These are phyloP conservation scores for Nyctalus aviator DNA, from an alignment of 2,797 vertebrate genomes.

Conservation along the genomic window DNA sequence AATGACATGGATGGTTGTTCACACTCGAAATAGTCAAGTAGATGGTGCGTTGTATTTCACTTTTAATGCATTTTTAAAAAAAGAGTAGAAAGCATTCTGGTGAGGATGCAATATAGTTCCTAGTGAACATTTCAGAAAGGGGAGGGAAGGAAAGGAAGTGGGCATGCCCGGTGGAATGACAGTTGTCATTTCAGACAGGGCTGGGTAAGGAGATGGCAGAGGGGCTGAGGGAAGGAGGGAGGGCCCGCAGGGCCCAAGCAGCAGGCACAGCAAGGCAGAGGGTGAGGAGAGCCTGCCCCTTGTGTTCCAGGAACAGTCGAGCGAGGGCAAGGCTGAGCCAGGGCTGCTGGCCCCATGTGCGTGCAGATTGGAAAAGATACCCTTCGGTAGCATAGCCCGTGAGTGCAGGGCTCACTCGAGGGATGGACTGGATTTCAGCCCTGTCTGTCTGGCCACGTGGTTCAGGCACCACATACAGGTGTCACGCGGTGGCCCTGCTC, in stretches of 20 bases:
- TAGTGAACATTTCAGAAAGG: not conserved
- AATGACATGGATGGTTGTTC: not conserved
- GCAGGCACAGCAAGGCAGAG: no score
- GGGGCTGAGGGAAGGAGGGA: not conserved
- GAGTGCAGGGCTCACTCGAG: not conserved
- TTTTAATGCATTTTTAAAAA: not conserved
- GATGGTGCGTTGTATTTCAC: not conserved
- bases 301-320: not conserved
- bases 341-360: no score
- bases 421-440: fast-evolving
- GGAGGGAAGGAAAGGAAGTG: not conserved
- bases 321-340: not conserved
- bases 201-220: not conserved
- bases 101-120: not conserved
- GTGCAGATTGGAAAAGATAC: not conserved
- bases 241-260: not conserved
- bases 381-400: not conserved
- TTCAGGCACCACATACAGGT: not conserved
- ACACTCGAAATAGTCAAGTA: not conserved
- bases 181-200: not conserved
- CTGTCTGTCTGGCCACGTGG: not conserved
- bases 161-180: no score
- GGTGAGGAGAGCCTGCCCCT: fast-evolving
- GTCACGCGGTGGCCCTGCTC: not conserved
- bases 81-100: not conserved